Evolutionary conservation across 2,113 vertebrate species (phyloP), one percentile per base, ranked within the genome.

Genomic region (Hipposideros armiger): DNA sequence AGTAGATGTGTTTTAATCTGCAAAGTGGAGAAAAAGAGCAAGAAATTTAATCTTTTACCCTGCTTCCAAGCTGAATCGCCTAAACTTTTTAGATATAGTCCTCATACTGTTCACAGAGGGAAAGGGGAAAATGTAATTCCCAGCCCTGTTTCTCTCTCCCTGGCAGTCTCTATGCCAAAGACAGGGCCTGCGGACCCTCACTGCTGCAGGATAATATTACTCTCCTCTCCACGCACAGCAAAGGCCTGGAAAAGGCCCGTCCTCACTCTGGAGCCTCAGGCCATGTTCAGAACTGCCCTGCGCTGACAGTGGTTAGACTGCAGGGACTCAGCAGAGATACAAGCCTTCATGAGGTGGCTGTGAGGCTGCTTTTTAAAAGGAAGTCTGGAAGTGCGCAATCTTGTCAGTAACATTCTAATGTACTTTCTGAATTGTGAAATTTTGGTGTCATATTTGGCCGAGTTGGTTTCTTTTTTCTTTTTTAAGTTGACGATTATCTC

Each of bases 1-100:
- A 78, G 83, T 95, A 88, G 87, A 93, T 87, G 50, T 6, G 19
- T 84, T 97, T 89, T 95, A 90, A 95, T 97, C 76, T 95, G 72
- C 24, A 91, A 90, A 91, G 67, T n/a, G 54, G 32, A 91, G 54
- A 86, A 85, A 91, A 95, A 81, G 22, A 76, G 17, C 66, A 90
- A 95, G 67, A 90, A 88, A 67, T 85, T 85, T 42, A 94, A 97
- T 97, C 76, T 72, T 81, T 78, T 70, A 64, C 32, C 19, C 11
- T 42, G 19, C 78, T 96, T 95, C 72, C 36, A 77, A 84, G 77
- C 76, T 95, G 94, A 92, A 85, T 87, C 4, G 0, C 24, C 28
- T 92, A 60, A 86, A 8, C 22, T 19, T 86, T 82, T 84, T 47
- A 95, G 92, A 85, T 6, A 69, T 42, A 82, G 64, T 76, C 42